Conservation (phyloP, 1,140 invertebrate genomes). For the Drosophila bifasciata region DNA sequence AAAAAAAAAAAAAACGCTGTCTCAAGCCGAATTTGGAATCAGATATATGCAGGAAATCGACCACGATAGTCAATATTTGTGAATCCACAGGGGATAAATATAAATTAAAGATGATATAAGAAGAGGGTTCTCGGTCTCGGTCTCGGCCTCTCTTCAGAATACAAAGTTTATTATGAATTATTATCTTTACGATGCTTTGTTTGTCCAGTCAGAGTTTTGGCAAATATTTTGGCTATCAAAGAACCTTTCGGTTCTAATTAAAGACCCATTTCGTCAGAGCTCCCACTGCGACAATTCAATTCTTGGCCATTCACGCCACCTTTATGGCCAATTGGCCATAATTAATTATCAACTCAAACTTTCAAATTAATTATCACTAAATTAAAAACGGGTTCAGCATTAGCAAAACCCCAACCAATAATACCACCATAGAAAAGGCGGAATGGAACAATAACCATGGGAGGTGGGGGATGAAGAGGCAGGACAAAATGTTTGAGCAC, state of each 20-base stretch:
- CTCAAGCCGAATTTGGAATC: conserved; percentile 22
- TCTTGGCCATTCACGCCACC: conserved; percentile 16
- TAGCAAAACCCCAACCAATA: conserved; percentile 10
- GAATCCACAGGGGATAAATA: conserved; percentile 5
- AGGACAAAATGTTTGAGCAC: conserved; percentile 59
- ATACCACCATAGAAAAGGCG: conserved; percentile 11
- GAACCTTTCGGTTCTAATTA: conserved; percentile 1
- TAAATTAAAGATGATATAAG: too few relatives aligned
- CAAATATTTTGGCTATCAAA: conserved; percentile 6
- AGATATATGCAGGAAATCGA: conserved; percentile 7
- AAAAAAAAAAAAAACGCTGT: conserved; percentile 6
- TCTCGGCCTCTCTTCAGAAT: not conserved
- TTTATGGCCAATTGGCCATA: conserved; percentile 47
- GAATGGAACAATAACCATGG: not conserved
- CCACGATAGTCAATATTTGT: conserved; percentile 14
- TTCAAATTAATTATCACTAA: conserved; percentile 75
- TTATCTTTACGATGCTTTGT: conserved; percentile 1
- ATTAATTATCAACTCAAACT: conserved; percentile 67
- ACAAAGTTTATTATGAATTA: not conserved
- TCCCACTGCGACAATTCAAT: conserved; percentile 30
- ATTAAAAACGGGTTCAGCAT: conserved; percentile 75
- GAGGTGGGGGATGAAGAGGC: conserved; percentile 16
- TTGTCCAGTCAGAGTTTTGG: conserved; percentile 4
- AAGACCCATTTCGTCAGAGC: conserved; percentile 24
- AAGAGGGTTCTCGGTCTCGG: too few relatives aligned